A percentile compares a stretch with the other conserved stretches of the same genome.
phyloP scores from a whole-genome alignment of 2,113 vertebrate species.

The Leptodactylus fuscus region DNA sequence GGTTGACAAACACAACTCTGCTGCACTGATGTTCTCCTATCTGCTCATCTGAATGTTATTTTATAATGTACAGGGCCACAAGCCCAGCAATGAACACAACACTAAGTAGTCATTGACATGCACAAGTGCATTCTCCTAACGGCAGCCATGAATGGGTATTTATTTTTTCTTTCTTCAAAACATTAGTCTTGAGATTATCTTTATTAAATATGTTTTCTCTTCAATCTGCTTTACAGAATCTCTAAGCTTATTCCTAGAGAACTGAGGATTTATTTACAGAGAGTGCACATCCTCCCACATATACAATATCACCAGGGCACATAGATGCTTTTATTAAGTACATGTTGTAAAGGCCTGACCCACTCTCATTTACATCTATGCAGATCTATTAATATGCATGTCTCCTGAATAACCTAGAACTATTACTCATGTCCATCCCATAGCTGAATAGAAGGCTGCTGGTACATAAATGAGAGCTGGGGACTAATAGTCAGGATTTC shows the following conservation, averaged over 20 bases:
- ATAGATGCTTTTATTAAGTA: slow-evolving; percentile 35
- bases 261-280: slow-evolving; percentile 40
- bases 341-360: slow-evolving; percentile 10
- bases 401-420: not conserved
- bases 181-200: slow-evolving; percentile 57
- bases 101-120: not conserved
- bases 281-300: slow-evolving; percentile 8
- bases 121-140: slow-evolving; percentile 11
- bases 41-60: no score
- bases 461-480: not conserved
- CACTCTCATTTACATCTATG: not conserved
- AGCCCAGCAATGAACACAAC: not conserved
- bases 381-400: not conserved
- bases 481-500: slow-evolving; percentile 29
- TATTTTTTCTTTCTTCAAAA: slow-evolving; percentile 29
- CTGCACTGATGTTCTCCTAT: not conserved
- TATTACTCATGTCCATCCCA: not conserved
- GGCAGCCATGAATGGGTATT: slow-evolving; percentile 26
- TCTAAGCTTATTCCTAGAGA: slow-evolving; percentile 56
- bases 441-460: slow-evolving; percentile 8
- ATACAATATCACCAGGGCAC: slow-evolving; percentile 22
- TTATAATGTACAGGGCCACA: not conserved
- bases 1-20: not conserved
- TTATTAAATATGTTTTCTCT: slow-evolving; percentile 55
- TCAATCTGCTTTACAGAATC: slow-evolving; percentile 52